A percentile compares a stretch with the other conserved stretches of the same genome.
These are phyloP conservation scores for Hypotaenidia philippensis DNA, from an alignment of 2,797 vertebrate genomes.

Conservation along the genomic window DNA sequence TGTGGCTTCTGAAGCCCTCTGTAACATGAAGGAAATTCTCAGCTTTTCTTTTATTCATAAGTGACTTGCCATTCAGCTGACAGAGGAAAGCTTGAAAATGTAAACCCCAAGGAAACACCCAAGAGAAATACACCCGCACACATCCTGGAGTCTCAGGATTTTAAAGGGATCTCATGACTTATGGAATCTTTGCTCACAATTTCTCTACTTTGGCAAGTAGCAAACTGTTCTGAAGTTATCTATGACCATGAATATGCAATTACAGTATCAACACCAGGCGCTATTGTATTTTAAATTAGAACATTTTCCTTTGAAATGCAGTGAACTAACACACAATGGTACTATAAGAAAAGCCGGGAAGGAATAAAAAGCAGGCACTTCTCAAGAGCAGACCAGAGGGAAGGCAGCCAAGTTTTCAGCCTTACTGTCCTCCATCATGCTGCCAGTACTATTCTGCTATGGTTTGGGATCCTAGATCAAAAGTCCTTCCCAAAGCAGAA, in stretches of 20 bases:
- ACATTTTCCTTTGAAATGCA: neutral
- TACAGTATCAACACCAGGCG: neutral
- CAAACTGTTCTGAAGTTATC: neutral
- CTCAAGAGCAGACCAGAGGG: neutral
- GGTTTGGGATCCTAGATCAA: neutral
- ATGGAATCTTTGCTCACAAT: neutral
- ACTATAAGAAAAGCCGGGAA: neutral
- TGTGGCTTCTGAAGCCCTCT: neutral
- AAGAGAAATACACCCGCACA: neutral
- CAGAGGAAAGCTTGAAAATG: neutral
- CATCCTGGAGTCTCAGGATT: neutral
- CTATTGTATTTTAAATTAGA: slow-evolving; percentile 4
- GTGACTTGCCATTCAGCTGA: neutral
- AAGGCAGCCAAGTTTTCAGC: neutral
- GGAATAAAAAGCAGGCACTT: neutral
- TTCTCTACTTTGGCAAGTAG: neutral
- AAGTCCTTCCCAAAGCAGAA: neutral
- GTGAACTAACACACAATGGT: neutral
- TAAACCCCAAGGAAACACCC: neutral
- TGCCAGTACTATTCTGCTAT: neutral
- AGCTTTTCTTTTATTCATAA: slow-evolving; percentile 46
- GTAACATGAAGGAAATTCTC: slow-evolving; percentile 10
- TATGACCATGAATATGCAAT: neutral
- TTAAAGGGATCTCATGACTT: neutral
- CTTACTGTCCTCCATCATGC: neutral